Percentiles rank a stretch among this genome's conserved stretches.
Conservation (phyloP, 2,888 invertebrate species). For the Trimorus sp. region DNA sequence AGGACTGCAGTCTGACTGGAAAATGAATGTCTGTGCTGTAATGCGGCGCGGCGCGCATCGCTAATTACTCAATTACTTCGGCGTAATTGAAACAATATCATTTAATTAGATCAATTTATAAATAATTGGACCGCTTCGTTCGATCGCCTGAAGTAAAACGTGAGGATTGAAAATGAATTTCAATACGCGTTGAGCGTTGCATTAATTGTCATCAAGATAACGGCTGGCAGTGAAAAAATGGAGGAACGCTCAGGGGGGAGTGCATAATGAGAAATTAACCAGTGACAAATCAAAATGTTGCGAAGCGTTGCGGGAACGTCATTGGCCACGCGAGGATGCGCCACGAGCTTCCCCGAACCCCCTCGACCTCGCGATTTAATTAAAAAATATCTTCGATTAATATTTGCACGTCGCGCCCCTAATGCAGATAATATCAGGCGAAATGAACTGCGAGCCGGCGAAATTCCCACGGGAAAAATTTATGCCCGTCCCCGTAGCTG, state of each 20-base stretch:
- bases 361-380: slow-evolving; percentile 12
- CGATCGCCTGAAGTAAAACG: not conserved
- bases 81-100: slow-evolving; percentile 30
- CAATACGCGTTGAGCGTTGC: no score
- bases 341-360: no score
- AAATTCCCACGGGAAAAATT: slow-evolving; percentile 57
- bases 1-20: slow-evolving; percentile 29
- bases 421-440: slow-evolving; percentile 31
- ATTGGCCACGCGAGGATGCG: no score
- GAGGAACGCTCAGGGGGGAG: no score
- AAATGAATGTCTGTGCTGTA: slow-evolving; percentile 21
- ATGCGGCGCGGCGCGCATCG: slow-evolving; percentile 3
- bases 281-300: no score
- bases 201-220: no score
- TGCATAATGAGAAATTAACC: no score
- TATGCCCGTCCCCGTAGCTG: slow-evolving; percentile 34
- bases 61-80: slow-evolving; percentile 42
- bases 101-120: slow-evolving; percentile 22
- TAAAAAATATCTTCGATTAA: slow-evolving; percentile 33
- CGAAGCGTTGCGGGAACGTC: no score
- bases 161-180: no score
- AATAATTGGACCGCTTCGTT: slow-evolving; percentile 4
- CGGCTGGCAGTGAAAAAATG: no score
- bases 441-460: slow-evolving; percentile 24
- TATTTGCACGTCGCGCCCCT: slow-evolving; percentile 25